A percentile compares a stretch with the other conserved stretches of the same genome.
These are phyloP conservation scores for Ypsolopha sequella DNA, from an alignment of 2,888 invertebrate species.

Conservation along the genomic window DNA sequence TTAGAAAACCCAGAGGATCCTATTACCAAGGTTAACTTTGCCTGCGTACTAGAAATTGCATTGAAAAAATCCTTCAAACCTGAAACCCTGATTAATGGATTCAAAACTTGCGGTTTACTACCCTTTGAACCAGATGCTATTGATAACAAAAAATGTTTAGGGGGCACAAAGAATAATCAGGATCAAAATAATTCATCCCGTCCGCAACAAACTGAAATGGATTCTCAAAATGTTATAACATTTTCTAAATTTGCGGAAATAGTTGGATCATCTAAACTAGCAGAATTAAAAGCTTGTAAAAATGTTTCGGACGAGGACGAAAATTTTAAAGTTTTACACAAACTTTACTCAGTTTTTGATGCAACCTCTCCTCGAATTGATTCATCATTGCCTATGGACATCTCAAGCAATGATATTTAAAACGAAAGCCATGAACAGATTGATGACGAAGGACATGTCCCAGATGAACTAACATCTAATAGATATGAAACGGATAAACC, in stretches of 20 bases:
- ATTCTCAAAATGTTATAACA: not conserved
- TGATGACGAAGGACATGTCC: no score
- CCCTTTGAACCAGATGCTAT: no score
- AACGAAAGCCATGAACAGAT: no score
- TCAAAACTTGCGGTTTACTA: no score
- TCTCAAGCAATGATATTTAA: not conserved
- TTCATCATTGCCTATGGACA: not conserved
- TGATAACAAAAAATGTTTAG: conserved; percentile 4
- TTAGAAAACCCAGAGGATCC: no score
- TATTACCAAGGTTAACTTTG: no score
- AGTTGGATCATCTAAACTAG: conserved; percentile 4
- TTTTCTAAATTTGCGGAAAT: conserved; percentile 3
- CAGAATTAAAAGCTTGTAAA: not conserved
- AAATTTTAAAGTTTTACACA: not conserved
- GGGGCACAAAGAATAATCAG: conserved; percentile 5
- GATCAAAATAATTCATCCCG: not conserved
- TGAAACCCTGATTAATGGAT: no score
- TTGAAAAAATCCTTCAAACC: no score
- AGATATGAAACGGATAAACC: no score
- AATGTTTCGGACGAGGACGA: not conserved
- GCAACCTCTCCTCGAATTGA: not conserved
- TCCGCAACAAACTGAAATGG: no score
- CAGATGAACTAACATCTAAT: no score
- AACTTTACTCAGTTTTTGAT: not conserved
- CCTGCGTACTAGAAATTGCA: no score